Percentiles rank a stretch among this genome's conserved stretches.
These are phyloP conservation scores for Spinus pinus DNA, from an alignment of 2,797 vertebrate species.

Conservation along the genomic window DNA sequence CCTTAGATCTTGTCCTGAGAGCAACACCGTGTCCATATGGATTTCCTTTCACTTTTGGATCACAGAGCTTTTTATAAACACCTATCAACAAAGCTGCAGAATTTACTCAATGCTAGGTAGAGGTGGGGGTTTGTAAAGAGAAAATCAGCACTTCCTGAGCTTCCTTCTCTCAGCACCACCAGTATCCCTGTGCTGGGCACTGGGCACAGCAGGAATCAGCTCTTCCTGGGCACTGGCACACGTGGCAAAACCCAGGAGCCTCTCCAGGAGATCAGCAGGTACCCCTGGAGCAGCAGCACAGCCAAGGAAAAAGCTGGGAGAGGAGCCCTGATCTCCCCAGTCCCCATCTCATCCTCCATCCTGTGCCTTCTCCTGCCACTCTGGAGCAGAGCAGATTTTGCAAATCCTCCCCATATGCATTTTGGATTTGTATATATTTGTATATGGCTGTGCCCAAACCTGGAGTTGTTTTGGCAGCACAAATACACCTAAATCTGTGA, in stretches of 20 bases:
- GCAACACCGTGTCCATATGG: fast-evolving
- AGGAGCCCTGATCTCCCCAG: neutral
- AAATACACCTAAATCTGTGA: neutral
- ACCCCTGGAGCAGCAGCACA: neutral
- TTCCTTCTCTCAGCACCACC: neutral
- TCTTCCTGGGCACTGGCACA: fast-evolving
- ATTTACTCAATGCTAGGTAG: neutral
- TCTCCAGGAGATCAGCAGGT: neutral
- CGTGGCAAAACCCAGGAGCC: fast-evolving
- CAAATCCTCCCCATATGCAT: slow-evolving; percentile 19
- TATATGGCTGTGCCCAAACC: neutral
- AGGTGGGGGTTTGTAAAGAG: neutral
- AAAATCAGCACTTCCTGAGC: neutral
- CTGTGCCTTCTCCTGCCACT: neutral
- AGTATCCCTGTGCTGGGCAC: neutral
- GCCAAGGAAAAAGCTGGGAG: neutral
- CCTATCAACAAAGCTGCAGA: fast-evolving
- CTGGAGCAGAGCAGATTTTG: neutral
- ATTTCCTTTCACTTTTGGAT: neutral
- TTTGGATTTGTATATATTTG: neutral
- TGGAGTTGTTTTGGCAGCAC: neutral
- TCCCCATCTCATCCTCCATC: neutral
- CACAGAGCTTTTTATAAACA: neutral
- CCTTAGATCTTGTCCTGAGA: neutral
- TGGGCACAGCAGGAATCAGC: neutral